A percentile compares a stretch with the other conserved stretches of the same genome.
Conservation (phyloP, 2,888 invertebrate genomes). For the Bellardia bayeri region DNA sequence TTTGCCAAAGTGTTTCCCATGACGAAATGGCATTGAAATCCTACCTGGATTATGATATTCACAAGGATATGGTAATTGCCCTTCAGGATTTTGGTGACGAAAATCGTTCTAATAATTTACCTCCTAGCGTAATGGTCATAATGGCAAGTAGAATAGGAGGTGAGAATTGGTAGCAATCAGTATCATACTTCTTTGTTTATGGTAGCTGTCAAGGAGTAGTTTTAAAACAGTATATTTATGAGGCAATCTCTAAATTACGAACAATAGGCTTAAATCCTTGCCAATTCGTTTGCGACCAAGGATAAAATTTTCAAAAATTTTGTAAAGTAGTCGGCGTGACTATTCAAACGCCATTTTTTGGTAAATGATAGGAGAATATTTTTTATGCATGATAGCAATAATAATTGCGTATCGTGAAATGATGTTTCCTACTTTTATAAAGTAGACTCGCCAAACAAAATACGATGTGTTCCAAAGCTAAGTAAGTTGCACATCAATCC, state of each 20-base stretch:
- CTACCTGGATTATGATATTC: too few relatives aligned
- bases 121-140: neutral
- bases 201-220: neutral
- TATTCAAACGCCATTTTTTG: neutral
- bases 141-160: slow-evolving; percentile 11
- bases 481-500: slow-evolving; percentile 37
- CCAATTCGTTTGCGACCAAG: slow-evolving; percentile 11
- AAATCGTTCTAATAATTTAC: neutral
- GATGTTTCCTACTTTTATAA: neutral
- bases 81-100: too few relatives aligned
- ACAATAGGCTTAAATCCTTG: slow-evolving; percentile 9
- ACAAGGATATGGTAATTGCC: too few relatives aligned
- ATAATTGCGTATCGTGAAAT: slow-evolving; percentile 14
- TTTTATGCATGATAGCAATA: slow-evolving; percentile 28
- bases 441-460: slow-evolving; percentile 7
- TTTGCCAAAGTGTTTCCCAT: neutral
- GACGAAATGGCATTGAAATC: too few relatives aligned
- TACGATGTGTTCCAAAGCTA: slow-evolving; percentile 49
- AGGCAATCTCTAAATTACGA: neutral
- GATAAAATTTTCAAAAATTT: neutral
- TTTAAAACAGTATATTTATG: neutral
- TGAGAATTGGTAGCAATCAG: slow-evolving; percentile 11
- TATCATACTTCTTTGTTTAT: slow-evolving; percentile 11
- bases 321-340: neutral
- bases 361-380: slow-evolving; percentile 27